Evolutionary conservation across 2,797 vertebrate genomes (phyloP), one percentile per base, ranked within the genome.

Genomic region (Spea hammondii): DNA sequence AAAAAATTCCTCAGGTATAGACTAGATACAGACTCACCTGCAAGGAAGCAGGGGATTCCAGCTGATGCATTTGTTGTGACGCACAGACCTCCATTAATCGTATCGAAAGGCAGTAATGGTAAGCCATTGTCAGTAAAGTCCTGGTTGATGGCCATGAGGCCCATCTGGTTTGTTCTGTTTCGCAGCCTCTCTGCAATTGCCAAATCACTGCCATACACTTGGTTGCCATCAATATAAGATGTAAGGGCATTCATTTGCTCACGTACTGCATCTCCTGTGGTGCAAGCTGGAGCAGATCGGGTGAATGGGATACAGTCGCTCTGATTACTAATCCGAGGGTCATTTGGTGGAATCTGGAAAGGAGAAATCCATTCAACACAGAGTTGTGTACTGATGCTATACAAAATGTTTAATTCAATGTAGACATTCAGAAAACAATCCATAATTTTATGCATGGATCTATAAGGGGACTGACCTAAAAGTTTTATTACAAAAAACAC

Each of bases 231-330:
- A 8, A 97, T 73, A 88, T 91, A 98, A 0, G 96, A 87, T 0
- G 91, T 97, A 83, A 92, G 82, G 0, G 92, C 65, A 0, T 98
- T 99, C 81, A 98, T 93, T 89, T 98, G 96, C 85, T 97, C 89
- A 1, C 93, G 87, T 5, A 86, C 86, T 0, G 90, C 86, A 66
- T 50, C 66, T 0, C 83, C 84, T 0, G 91, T 91, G 0, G 85
- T 93, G 6, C 96, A 97, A 3, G 78, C 85, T 0, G 95, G 93
- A 0, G 95, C 93, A 0, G 95, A 94, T 77, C 93, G 90, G 80
- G 94, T 89, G 0, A 95, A 84, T 0, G 94, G 92, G 80, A 97
- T 89, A 86, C 95, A 98, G n/a, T 80, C 86, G 51, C 89, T 77
- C 0, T 90, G 79, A 7, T 84, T 81, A 4, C 12, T 59, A 68